These are phyloP conservation scores for Anguilla pacifica DNA, from an alignment of 2,797 vertebrate genomes.

Conservation along the genomic window DNA sequence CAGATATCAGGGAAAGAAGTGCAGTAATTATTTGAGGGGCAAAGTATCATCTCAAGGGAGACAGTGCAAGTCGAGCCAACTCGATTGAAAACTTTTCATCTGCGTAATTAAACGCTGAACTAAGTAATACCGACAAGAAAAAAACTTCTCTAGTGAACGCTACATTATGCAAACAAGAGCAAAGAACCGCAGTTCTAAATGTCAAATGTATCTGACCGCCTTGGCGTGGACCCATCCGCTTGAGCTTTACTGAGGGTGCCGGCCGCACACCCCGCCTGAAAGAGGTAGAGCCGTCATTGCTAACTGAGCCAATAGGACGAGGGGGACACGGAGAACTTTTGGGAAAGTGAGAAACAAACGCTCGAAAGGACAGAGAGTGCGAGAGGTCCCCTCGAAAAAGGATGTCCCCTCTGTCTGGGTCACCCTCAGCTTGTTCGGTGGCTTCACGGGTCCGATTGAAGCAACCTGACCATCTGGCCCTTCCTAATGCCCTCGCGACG, in stretches of 20 bases:
- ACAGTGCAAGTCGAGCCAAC: background rate
- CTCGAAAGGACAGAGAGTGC: background rate
- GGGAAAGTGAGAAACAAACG: background rate
- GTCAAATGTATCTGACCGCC: background rate
- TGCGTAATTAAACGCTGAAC: too few relatives aligned
- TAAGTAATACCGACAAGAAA: background rate
- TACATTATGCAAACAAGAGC: background rate
- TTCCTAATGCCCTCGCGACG: background rate
- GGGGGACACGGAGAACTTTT: background rate
- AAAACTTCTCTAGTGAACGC: background rate
- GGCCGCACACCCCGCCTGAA: background rate
- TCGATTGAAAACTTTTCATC: background rate
- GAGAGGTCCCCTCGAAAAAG: background rate
- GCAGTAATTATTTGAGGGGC: too few relatives aligned
- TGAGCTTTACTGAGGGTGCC: background rate
- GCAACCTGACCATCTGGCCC: conserved; percentile 1
- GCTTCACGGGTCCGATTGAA: background rate
- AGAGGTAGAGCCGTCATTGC: background rate
- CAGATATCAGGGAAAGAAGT: background rate
- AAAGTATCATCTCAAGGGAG: background rate
- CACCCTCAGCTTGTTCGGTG: background rate
- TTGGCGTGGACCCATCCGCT: background rate
- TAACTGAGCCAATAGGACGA: background rate
- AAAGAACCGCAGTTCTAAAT: background rate
- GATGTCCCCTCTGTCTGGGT: background rate